A percentile compares a stretch with the other conserved stretches of the same genome.
Evolutionary conservation across 2,113 vertebrate genomes (phyloP).

Genomic region (Rhynchopsitta pachyrhyncha): DNA sequence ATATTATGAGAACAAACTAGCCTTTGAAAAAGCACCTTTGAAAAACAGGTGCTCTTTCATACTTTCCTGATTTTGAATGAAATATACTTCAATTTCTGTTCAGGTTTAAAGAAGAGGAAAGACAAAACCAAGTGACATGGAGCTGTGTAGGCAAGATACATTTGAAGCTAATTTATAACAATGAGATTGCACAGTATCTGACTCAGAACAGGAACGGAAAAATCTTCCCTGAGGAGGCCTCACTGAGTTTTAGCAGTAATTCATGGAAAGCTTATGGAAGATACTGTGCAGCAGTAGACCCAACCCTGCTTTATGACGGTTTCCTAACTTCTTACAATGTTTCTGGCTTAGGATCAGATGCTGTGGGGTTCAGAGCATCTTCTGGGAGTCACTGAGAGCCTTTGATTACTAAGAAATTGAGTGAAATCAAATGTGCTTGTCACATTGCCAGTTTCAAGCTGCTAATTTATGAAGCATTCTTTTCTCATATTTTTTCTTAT

Average conservation of each 20-base stretch:
- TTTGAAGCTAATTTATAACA: conserved; percentile 14
- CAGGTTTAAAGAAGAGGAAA: not conserved
- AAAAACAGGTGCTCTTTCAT: not conserved
- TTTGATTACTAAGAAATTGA: not conserved
- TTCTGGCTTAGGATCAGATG: not conserved
- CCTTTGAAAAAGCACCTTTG: not conserved
- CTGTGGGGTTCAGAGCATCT: not conserved
- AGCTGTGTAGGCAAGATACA: not conserved
- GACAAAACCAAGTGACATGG: not conserved
- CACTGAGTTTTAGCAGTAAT: conserved; percentile 21
- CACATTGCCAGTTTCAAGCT: not conserved
- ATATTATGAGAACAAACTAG: not conserved
- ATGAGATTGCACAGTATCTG: conserved; percentile 18
- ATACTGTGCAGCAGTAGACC: not conserved
- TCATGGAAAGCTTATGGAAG: not conserved
- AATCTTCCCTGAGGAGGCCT: conserved; percentile 42
- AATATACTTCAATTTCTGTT: not conserved
- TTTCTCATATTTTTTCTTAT: not conserved
- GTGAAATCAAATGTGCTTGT: not conserved
- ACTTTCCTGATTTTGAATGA: not conserved
- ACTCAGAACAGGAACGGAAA: conserved; percentile 12
- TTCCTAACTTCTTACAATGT: not conserved
- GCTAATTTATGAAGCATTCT: not conserved
- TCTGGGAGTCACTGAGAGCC: not conserved
- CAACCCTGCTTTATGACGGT: not conserved